Evolutionary conservation across 2,113 vertebrate species (phyloP).

Genomic region (Odocoileus virginianus): DNA sequence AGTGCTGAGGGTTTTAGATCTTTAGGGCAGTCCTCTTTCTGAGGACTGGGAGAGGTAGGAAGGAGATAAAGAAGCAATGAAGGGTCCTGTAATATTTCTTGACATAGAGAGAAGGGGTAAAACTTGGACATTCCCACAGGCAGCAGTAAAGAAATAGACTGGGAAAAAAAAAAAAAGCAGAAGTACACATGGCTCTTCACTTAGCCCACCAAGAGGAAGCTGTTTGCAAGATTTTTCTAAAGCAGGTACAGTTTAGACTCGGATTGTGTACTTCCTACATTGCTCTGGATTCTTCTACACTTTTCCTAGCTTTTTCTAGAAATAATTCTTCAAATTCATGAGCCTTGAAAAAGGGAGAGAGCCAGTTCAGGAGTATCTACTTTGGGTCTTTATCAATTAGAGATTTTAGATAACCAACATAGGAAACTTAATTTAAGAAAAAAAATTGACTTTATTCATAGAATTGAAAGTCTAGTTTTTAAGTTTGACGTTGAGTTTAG

Average conservation of each 20-base stretch:
- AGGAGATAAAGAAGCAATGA: neutral
- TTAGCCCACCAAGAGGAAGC: neutral
- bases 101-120: neutral
- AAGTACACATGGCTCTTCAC: accelerated
- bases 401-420: neutral
- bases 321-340: neutral
- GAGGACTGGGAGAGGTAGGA: neutral
- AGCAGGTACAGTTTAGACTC: neutral
- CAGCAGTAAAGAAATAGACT: neutral
- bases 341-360: neutral
- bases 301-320: neutral
- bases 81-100: neutral
- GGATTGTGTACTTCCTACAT: neutral
- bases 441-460: neutral
- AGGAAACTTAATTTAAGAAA: neutral
- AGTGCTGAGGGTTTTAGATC: neutral
- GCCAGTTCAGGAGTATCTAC: neutral
- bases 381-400: neutral
- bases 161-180: accelerated
- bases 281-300: neutral
- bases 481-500: neutral
- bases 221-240: neutral
- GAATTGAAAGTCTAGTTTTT: neutral
- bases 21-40: neutral
- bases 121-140: accelerated